Conservation (phyloP, 2,113 vertebrate species). For the Bettongia penicillata region DNA sequence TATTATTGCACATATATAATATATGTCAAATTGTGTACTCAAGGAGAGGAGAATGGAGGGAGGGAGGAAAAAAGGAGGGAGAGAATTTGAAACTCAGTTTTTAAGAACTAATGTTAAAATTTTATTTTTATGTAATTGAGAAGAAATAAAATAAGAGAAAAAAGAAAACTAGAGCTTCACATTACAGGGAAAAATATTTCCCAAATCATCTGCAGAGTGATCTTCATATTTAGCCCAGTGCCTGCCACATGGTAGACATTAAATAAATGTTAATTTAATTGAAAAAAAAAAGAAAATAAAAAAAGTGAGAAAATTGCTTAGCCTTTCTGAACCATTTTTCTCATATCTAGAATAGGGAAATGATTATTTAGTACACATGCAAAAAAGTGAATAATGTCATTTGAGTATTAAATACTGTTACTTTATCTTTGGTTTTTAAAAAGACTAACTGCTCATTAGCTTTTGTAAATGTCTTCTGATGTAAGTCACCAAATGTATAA, state of each 20-base stretch:
- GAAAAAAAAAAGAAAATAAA: neutral
- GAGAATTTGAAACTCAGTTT: too few relatives aligned
- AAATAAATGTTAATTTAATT: neutral
- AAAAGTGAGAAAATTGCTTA: constrained; percentile 13
- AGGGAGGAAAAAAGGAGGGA: too few relatives aligned
- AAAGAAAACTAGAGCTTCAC: neutral
- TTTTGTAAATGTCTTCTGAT: constrained; percentile 42
- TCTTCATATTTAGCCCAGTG: neutral
- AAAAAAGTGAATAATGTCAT: constrained; percentile 50
- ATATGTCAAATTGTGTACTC: too few relatives aligned
- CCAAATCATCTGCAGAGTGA: neutral
- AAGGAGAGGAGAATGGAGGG: too few relatives aligned
- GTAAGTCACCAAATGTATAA: constrained; percentile 50
- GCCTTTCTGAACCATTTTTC: constrained; percentile 29
- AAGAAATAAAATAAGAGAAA: neutral
- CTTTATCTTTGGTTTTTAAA: constrained; percentile 58
- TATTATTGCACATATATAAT: too few relatives aligned
- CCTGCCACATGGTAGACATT: neutral
- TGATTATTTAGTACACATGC: constrained; percentile 50
- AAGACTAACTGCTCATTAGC: constrained; percentile 51
- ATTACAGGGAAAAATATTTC: neutral
- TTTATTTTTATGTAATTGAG: neutral
- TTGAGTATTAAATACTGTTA: constrained; percentile 47
- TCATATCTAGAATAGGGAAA: constrained; percentile 3
- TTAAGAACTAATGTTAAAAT: neutral